Percentiles rank a stretch among this genome's conserved stretches.
Conservation (phyloP, 2,797 vertebrate species). For the Atherinosoma microstoma region DNA sequence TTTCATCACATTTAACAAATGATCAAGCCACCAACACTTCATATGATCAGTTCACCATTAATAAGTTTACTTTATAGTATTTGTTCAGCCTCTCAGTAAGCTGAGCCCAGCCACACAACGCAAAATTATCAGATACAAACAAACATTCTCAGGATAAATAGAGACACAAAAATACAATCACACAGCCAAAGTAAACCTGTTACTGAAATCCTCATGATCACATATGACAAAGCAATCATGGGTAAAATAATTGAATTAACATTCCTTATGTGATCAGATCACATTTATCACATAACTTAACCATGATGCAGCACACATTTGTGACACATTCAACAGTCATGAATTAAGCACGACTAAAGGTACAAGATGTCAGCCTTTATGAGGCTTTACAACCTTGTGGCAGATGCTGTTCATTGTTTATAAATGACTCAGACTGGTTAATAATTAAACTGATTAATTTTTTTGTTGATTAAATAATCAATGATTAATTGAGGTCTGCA, state of each 20-base stretch:
- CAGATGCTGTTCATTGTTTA: neutral
- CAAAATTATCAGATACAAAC: neutral
- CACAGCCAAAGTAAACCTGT: neutral
- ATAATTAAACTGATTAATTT: conserved; percentile 3
- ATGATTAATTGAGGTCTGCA: neutral
- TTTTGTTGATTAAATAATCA: neutral
- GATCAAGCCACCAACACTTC: neutral
- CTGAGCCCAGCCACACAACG: neutral
- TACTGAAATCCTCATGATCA: neutral
- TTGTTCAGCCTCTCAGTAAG: neutral
- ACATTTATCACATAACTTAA: neutral
- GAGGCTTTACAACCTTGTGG: neutral
- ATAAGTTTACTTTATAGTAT: neutral
- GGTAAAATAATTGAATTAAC: neutral
- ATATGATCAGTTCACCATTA: neutral
- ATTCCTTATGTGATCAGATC: neutral
- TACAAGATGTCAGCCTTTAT: neutral
- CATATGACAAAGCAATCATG: neutral
- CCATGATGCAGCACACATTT: neutral
- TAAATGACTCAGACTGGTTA: neutral
- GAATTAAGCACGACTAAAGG: neutral
- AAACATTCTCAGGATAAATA: neutral
- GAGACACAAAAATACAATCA: neutral
- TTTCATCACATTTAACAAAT: neutral
- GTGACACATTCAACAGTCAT: neutral